Evolutionary conservation across 2,113 vertebrate genomes (phyloP).

Genomic region (Craseonycteris thonglongyai): DNA sequence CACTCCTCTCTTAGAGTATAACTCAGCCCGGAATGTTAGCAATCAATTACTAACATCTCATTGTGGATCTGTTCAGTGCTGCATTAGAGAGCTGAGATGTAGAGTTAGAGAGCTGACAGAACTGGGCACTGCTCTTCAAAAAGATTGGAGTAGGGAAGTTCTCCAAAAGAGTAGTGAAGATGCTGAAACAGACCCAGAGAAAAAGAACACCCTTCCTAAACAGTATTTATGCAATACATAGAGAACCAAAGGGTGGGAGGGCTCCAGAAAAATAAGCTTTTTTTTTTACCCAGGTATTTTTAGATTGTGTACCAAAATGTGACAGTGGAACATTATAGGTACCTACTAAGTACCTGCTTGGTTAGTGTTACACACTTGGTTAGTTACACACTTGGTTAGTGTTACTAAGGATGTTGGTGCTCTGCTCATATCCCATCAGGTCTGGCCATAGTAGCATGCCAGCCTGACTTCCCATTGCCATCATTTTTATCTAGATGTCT

Average conservation of each 20-base stretch:
- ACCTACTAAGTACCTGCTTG: too few relatives aligned
- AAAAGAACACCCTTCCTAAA: background rate
- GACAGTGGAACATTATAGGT: too few relatives aligned
- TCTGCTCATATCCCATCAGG: too few relatives aligned
- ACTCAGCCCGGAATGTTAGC: background rate
- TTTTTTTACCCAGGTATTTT: background rate
- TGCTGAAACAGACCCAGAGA: background rate
- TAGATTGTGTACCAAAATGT: background rate
- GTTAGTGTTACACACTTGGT: background rate
- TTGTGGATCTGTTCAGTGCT: background rate
- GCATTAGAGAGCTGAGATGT: background rate
- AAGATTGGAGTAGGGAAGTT: background rate
- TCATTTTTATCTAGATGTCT: background rate
- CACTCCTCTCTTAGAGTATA: background rate
- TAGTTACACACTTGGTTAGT: background rate
- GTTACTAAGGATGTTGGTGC: background rate
- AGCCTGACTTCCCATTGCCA: background rate
- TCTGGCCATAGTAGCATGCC: accelerated
- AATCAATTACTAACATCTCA: background rate
- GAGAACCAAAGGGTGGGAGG: background rate
- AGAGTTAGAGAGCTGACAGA: accelerated
- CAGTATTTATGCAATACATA: background rate
- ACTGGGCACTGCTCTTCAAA: background rate
- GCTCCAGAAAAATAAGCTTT: background rate
- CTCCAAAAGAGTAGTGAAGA: background rate